phyloP scores from a whole-genome alignment of 2,113 vertebrate species.

The Athene noctua region DNA sequence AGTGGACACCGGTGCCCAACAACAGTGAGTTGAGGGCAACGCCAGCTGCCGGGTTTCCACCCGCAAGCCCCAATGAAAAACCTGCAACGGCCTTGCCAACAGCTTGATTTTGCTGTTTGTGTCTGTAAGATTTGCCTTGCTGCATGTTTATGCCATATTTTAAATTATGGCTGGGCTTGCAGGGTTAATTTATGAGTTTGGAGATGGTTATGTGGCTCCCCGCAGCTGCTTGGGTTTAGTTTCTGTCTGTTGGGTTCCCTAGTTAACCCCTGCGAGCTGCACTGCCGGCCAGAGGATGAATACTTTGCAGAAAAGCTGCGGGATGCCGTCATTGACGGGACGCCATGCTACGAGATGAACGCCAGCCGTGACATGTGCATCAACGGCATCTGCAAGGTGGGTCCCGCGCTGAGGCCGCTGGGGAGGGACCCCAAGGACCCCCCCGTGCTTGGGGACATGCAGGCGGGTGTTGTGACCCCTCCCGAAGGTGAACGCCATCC shows the following conservation, averaged over 20 bases:
- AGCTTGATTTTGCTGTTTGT: accelerated
- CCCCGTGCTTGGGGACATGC: accelerated
- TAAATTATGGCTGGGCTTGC: neutral
- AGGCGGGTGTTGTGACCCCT: accelerated
- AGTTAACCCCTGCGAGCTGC: conserved; percentile 92
- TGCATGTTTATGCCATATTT: accelerated
- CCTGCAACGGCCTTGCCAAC: accelerated
- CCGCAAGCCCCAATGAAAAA: neutral
- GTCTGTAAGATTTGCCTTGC: neutral
- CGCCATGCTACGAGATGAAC: conserved; percentile 82
- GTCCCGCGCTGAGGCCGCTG: accelerated
- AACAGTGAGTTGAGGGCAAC: conserved; percentile 71
- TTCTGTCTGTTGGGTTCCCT: neutral
- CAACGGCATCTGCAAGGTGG: conserved; percentile 95
- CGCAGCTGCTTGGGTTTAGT: neutral
- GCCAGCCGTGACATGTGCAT: conserved; percentile 87
- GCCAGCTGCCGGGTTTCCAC: accelerated
- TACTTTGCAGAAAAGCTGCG: conserved; percentile 88
- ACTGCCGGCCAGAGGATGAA: conserved; percentile 84
- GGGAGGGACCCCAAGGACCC: neutral
- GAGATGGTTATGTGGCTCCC: neutral
- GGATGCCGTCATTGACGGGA: conserved; percentile 88
- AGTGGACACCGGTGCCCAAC: conserved; percentile 86
- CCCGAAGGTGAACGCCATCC: accelerated
- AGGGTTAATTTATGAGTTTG: neutral